Evolutionary conservation across 2,888 invertebrate genomes (phyloP).

Genomic region (Drosophila rubida): DNA sequence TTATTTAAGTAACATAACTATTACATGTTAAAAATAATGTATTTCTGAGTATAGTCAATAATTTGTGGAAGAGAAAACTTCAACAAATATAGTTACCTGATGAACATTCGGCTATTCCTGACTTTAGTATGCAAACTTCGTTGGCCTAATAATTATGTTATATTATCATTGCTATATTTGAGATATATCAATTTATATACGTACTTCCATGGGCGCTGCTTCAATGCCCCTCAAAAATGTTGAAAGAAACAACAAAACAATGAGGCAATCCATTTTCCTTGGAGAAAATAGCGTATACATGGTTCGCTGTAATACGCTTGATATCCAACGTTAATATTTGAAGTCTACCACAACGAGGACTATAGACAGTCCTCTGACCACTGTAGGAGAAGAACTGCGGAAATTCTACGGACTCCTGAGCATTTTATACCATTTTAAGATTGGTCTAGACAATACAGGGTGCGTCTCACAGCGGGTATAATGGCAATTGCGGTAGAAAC

Average conservation of each 20-base stretch:
- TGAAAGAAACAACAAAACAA: conserved; percentile 30
- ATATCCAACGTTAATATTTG: background rate
- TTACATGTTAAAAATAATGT: too few relatives aligned
- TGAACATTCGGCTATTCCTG: conserved; percentile 41
- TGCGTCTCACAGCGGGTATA: conserved; percentile 26
- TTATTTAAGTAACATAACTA: background rate
- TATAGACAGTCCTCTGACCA: conserved; percentile 40
- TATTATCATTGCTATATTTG: background rate
- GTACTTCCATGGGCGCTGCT: conserved; percentile 48
- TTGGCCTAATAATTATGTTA: conserved; percentile 18
- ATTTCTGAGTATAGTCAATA: too few relatives aligned
- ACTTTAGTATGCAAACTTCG: conserved; percentile 40
- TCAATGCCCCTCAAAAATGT: conserved; percentile 20
- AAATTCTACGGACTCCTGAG: conserved; percentile 1
- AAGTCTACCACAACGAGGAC: background rate
- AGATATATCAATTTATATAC: too few relatives aligned
- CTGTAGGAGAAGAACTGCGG: conserved; percentile 49
- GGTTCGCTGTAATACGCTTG: background rate
- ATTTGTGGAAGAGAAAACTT: too few relatives aligned
- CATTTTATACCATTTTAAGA: conserved; percentile 56
- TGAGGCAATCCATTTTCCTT: conserved; percentile 37
- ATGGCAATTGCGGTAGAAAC: conserved; percentile 2
- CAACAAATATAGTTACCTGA: conserved; percentile 40
- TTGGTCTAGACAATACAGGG: conserved; percentile 47
- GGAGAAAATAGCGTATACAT: conserved; percentile 37